These are phyloP conservation scores for Rhea americana DNA, from an alignment of 2,113 vertebrate species.

Conservation along the genomic window DNA sequence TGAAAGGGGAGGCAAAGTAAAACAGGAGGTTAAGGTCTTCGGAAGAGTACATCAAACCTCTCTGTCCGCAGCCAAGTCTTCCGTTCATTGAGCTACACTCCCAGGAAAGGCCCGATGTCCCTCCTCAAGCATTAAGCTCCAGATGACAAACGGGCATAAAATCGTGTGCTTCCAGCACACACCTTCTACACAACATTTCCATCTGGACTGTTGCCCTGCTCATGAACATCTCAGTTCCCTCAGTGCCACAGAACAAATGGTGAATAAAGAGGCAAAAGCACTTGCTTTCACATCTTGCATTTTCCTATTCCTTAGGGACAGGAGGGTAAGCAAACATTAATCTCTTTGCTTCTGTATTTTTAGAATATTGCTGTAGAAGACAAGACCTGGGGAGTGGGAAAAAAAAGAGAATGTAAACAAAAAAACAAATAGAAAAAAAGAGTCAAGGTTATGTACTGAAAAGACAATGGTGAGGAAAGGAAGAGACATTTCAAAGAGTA, in stretches of 20 bases:
- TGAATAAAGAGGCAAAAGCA: neutral
- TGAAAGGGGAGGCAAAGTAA: neutral
- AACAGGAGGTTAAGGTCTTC: neutral
- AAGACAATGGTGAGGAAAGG: neutral
- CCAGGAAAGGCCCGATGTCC: neutral
- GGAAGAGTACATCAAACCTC: neutral
- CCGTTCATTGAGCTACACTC: neutral
- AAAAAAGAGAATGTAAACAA: neutral
- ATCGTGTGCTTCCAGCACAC: neutral
- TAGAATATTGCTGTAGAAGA: neutral
- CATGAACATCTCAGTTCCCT: neutral
- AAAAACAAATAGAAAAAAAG: neutral
- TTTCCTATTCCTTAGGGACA: neutral
- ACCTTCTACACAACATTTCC: neutral
- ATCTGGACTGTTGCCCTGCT: neutral
- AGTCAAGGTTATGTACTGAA: neutral
- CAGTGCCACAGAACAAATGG: neutral
- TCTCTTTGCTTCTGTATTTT: neutral
- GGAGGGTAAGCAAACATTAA: neutral
- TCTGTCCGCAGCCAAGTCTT: conserved; percentile 2
- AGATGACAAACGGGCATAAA: conserved; percentile 13
- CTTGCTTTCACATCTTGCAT: neutral
- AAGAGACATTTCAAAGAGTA: neutral
- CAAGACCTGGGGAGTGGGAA: neutral
- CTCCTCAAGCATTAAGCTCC: neutral